A percentile compares a stretch with the other conserved stretches of the same genome.
Evolutionary conservation across 2,113 vertebrate species (phyloP).

Genomic region (Microcebus lehilahytsara): DNA sequence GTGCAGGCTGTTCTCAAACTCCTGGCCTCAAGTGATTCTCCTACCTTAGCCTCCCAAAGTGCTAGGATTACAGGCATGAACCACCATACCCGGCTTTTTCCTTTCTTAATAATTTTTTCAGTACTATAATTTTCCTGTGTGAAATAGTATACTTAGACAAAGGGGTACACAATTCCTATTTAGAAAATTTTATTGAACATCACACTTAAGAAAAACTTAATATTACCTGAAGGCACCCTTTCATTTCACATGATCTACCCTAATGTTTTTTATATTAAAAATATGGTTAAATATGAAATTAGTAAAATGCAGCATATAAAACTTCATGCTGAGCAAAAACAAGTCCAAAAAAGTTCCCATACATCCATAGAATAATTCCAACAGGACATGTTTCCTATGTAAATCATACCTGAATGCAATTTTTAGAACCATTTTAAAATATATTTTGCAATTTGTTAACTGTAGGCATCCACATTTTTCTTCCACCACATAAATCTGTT

Average conservation of each 20-base stretch:
- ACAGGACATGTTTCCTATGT: constrained; percentile 42
- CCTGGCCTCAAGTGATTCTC: no score
- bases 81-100: neutral
- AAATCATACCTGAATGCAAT: constrained; percentile 62
- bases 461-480: constrained; percentile 59
- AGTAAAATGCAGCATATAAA: constrained; percentile 72
- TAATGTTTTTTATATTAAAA: constrained; percentile 61
- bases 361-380: neutral
- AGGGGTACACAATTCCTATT: constrained; percentile 38
- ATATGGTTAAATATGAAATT: constrained; percentile 72
- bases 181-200: constrained; percentile 68
- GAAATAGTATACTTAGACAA: neutral
- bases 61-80: no score
- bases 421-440: constrained; percentile 58
- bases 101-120: neutral
- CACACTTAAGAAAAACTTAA: constrained; percentile 50
- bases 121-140: neutral
- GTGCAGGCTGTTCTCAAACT: no score
- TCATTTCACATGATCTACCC: constrained; percentile 42
- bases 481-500: constrained; percentile 52
- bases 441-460: constrained; percentile 51
- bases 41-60: no score
- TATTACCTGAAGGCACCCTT: constrained; percentile 57
- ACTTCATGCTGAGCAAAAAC: constrained; percentile 64
- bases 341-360: constrained; percentile 47